Evolutionary conservation across 92 coral and sea anemone species (phyloP).

Genomic region (Phenganax stokvisi): DNA sequence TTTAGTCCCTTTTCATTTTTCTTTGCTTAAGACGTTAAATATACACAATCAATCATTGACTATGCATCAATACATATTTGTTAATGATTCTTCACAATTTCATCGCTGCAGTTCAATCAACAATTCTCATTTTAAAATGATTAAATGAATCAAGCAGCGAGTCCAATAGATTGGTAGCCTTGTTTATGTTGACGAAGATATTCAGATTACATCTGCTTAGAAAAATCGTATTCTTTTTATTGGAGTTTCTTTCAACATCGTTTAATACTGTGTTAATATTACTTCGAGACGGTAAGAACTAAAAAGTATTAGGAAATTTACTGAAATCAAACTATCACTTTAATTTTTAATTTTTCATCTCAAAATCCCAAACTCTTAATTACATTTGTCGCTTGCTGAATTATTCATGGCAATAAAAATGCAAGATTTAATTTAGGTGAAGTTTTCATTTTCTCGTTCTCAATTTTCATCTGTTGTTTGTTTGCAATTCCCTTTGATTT

Average conservation of each 20-base stretch:
- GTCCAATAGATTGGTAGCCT: not conserved
- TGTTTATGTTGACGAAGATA: not conserved
- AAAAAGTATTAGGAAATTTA: not conserved
- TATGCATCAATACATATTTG: no score
- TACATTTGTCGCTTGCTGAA: constrained; percentile 16
- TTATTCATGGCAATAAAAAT: constrained; percentile 3
- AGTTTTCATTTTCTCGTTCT: constrained; percentile 26
- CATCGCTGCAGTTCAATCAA: no score
- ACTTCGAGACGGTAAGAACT: not conserved
- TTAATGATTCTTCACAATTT: no score
- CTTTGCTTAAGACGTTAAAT: no score
- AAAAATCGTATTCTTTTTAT: not conserved
- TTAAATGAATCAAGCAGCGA: not conserved
- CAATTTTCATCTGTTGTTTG: not conserved
- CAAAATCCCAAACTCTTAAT: constrained; percentile 11
- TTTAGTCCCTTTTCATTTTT: no score
- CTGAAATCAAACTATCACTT: not conserved
- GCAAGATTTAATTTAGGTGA: constrained; percentile 24
- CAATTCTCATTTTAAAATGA: not conserved
- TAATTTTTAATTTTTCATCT: constrained; percentile 11
- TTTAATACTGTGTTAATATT: constrained; percentile 9
- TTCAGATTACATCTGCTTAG: constrained; percentile 8
- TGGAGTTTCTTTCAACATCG: not conserved
- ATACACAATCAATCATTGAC: no score
- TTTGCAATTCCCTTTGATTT: not conserved